Percentiles rank a stretch among this genome's conserved stretches.
phyloP scores from a whole-genome alignment of 2,113 vertebrate genomes.

The Burhinus oedicnemus region DNA sequence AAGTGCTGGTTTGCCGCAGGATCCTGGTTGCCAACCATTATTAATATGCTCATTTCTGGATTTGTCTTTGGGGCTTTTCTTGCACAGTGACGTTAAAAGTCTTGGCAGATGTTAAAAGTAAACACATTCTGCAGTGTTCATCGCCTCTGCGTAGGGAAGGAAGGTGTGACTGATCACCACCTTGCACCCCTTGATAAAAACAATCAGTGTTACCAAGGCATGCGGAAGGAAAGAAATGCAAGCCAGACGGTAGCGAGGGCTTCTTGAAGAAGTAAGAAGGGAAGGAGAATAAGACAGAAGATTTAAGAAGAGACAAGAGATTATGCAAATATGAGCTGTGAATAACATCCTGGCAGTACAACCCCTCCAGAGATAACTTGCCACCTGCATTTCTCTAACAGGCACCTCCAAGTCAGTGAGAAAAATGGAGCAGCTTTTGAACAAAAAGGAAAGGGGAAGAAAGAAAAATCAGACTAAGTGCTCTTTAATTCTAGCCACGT shows the following conservation, averaged over 20 bases:
- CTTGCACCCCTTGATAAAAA: constrained; percentile 61
- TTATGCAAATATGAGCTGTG: constrained; percentile 83
- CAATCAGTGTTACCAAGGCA: constrained; percentile 58
- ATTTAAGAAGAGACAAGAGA: constrained; percentile 76
- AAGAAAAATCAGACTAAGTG: neutral
- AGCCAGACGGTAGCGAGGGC: neutral
- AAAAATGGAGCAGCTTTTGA: constrained; percentile 20
- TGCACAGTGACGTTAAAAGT: constrained; percentile 50
- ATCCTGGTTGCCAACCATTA: constrained; percentile 69
- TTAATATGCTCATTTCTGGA: constrained; percentile 70
- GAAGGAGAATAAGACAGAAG: constrained; percentile 44
- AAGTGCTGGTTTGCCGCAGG: constrained; percentile 1
- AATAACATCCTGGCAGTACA: constrained; percentile 70
- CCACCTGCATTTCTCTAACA: constrained; percentile 48
- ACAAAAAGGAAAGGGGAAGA: neutral
- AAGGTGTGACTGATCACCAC: constrained; percentile 72
- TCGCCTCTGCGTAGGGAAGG: constrained; percentile 67
- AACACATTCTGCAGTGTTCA: constrained; percentile 59
- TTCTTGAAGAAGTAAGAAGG: constrained; percentile 19
- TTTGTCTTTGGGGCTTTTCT: constrained; percentile 68
- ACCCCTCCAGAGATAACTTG: constrained; percentile 43
- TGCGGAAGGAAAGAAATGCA: constrained; percentile 42
- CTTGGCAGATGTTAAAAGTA: constrained; percentile 78
- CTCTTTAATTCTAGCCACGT: constrained; percentile 55
- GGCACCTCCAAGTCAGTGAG: neutral